Evolutionary conservation across 2,797 vertebrate species (phyloP).

Genomic region (Mormyrops boulengeri): DNA sequence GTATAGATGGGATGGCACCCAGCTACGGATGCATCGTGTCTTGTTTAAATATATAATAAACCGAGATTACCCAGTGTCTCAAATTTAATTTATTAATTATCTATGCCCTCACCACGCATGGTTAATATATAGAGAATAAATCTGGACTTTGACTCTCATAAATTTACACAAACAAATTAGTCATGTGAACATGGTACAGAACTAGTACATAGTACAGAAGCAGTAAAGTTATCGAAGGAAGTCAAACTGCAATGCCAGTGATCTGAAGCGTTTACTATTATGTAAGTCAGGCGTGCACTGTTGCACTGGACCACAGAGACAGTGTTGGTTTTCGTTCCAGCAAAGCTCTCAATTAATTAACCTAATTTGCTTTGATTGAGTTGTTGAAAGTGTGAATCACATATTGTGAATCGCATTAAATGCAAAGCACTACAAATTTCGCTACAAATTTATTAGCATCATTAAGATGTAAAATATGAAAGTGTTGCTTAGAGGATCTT

Average conservation of each 20-base stretch:
- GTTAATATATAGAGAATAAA: neutral
- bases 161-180: neutral
- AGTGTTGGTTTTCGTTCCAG: neutral
- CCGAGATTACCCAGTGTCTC: neutral
- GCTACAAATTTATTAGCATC: neutral
- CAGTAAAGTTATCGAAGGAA: neutral
- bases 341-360: slow-evolving; percentile 10
- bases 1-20: neutral
- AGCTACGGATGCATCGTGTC: neutral
- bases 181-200: neutral
- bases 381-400: neutral
- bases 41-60: neutral
- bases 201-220: neutral
- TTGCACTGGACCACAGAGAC: neutral
- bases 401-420: neutral
- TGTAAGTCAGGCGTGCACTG: neutral
- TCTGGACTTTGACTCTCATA: neutral
- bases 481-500: neutral
- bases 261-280: neutral
- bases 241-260: neutral
- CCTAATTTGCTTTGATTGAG: slow-evolving; percentile 1
- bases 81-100: neutral
- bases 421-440: neutral
- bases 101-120: neutral
- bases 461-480: neutral